These are phyloP conservation scores for Anolis apletophallus DNA, from an alignment of 2,797 vertebrate species.

Conservation along the genomic window DNA sequence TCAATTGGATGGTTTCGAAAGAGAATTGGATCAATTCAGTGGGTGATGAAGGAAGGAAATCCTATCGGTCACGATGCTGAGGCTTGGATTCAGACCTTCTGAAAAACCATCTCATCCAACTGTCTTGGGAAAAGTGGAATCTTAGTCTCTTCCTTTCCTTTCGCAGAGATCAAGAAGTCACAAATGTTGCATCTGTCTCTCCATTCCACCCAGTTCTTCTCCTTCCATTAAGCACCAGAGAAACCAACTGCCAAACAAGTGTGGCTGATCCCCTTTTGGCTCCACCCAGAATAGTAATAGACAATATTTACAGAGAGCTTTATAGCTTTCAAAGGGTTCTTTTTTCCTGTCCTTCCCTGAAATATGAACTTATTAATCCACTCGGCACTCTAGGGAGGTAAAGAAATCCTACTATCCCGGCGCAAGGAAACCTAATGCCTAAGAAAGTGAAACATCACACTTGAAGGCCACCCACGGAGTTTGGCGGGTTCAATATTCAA, in stretches of 20 bases:
- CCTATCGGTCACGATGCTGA: no score
- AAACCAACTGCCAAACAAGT: no score
- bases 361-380: constrained; percentile 58
- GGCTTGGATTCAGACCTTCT: no score
- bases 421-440: constrained; percentile 59
- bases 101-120: no score
- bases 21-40: no score
- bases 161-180: background rate
- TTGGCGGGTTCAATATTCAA: background rate
- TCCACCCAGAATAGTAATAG: constrained; percentile 30
- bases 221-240: background rate
- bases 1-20: no score
- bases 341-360: background rate
- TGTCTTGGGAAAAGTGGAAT: background rate
- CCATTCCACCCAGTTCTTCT: background rate
- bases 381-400: constrained; percentile 43
- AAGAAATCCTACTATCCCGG: constrained; percentile 40
- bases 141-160: background rate
- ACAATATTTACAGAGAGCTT: constrained; percentile 45
- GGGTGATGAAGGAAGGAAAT: no score
- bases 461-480: constrained; percentile 9
- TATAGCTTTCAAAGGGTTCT: constrained; percentile 59
- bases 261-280: constrained; percentile 6
- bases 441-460: constrained; percentile 28
- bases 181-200: no score